phyloP scores from a whole-genome alignment of 2,113 vertebrate genomes.

The Heliornis fulica region DNA sequence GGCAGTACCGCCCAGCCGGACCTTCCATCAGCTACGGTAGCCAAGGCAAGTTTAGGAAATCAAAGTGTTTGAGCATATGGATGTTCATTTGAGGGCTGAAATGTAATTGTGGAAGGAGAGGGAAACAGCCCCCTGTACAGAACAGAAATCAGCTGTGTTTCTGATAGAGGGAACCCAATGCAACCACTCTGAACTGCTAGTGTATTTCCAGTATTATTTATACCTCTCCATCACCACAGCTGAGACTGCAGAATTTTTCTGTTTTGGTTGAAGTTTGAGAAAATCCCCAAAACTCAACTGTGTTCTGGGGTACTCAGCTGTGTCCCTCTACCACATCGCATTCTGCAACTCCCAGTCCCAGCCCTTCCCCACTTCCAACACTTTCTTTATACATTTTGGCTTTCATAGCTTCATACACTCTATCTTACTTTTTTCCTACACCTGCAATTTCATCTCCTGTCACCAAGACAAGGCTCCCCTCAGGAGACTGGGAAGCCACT shows the following conservation, averaged over 20 bases:
- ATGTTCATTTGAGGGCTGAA: not conserved
- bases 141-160: not conserved
- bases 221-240: not conserved
- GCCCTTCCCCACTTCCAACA: not conserved
- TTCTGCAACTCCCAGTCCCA: not conserved
- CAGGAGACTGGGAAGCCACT: not conserved
- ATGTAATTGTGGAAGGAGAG: not conserved
- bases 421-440: not conserved
- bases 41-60: not conserved
- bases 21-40: not conserved
- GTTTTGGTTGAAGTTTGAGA: not conserved
- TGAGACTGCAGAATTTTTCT: not conserved
- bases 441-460: not conserved
- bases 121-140: fast-evolving
- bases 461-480: not conserved
- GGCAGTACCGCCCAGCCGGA: not conserved
- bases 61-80: not conserved
- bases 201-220: not conserved
- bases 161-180: not conserved
- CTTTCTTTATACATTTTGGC: not conserved
- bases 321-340: not conserved
- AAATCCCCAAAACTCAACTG: not conserved
- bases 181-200: not conserved
- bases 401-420: not conserved
- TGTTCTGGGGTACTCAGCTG: not conserved